Conservation (phyloP, 2,797 vertebrate genomes). For the Onychomys torridus region DNA sequence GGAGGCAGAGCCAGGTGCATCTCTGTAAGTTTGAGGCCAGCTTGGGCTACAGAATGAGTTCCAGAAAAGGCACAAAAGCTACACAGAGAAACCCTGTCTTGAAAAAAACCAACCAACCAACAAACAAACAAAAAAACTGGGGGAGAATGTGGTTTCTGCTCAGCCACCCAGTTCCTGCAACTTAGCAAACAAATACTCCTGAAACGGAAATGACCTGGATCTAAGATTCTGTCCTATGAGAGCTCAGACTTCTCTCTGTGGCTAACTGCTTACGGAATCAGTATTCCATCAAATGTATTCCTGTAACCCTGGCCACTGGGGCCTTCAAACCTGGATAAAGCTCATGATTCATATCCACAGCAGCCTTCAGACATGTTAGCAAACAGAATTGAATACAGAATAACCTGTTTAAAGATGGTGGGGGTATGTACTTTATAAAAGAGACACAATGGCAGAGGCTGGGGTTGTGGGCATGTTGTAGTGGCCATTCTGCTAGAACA, state of each 20-base stretch:
- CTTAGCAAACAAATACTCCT: neutral
- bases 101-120: too few relatives aligned
- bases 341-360: neutral
- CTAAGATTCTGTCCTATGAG: neutral
- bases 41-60: too few relatives aligned
- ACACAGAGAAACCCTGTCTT: too few relatives aligned
- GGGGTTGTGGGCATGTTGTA: neutral
- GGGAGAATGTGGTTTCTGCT: neutral
- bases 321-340: neutral
- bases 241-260: neutral
- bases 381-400: conserved; percentile 70
- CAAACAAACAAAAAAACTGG: too few relatives aligned
- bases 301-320: neutral
- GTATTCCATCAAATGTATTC: neutral
- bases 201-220: neutral
- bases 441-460: conserved; percentile 7
- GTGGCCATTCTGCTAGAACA: neutral
- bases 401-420: conserved; percentile 72
- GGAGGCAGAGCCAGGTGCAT: too few relatives aligned
- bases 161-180: neutral
- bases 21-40: too few relatives aligned
- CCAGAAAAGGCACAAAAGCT: too few relatives aligned
- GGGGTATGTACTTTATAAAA: conserved; percentile 75
- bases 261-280: neutral
- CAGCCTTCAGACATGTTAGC: neutral